These are phyloP conservation scores for Hyppa rectilinea DNA, from an alignment of 2,888 invertebrate genomes.

Conservation along the genomic window DNA sequence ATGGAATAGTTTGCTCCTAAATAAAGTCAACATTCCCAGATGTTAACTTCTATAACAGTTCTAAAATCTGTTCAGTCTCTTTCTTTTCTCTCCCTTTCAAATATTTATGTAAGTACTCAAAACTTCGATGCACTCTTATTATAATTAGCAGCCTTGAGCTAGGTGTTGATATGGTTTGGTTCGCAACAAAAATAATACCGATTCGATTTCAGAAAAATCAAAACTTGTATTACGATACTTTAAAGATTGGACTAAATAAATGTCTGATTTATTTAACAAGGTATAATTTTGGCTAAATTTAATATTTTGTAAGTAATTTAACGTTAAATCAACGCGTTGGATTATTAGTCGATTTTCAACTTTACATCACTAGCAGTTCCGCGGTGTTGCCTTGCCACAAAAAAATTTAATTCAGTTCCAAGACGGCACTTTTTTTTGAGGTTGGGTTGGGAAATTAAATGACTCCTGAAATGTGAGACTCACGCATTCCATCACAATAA, in stretches of 20 bases:
- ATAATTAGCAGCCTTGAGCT: no score
- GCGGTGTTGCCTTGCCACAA: no score
- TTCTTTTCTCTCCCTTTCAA: not conserved
- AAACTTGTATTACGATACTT: not conserved
- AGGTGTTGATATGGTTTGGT: no score
- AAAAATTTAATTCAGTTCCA: no score
- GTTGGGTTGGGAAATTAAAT: no score
- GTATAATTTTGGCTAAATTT: not conserved
- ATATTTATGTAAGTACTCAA: not conserved
- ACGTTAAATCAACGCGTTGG: not conserved
- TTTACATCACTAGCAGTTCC: not conserved
- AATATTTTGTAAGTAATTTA: not conserved
- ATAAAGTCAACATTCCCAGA: not conserved
- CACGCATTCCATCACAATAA: not conserved
- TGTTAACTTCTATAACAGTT: not conserved
- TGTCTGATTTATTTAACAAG: not conserved
- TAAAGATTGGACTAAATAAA: no score
- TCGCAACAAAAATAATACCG: not conserved
- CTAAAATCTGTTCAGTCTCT: not conserved
- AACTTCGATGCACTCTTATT: no score
- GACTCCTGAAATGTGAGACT: no score
- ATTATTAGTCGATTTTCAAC: constrained; percentile 15
- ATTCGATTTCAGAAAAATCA: not conserved
- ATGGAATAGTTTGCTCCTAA: not conserved
- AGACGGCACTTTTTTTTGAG: no score